Percentiles rank a stretch among this genome's conserved stretches.
phyloP scores from a whole-genome alignment of 2,797 vertebrate species.

The Argyrosomus regius region DNA sequence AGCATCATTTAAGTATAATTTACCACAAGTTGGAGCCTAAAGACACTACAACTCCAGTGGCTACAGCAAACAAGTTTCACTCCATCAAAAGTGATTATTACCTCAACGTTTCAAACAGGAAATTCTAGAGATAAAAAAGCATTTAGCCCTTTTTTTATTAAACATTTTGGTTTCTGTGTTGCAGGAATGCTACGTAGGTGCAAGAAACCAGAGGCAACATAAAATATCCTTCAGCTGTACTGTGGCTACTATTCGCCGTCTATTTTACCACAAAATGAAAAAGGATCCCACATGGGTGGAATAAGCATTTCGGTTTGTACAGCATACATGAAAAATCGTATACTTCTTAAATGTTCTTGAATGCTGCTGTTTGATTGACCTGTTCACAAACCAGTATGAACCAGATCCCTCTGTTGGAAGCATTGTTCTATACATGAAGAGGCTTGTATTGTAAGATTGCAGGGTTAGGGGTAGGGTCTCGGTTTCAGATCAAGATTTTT shows the following conservation, averaged over 20 bases:
- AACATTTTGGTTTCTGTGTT: conserved; percentile 37
- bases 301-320: background rate
- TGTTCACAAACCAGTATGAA: conserved; percentile 77
- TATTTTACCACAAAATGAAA: conserved; percentile 46
- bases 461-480: conserved; percentile 39
- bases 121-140: conserved; percentile 22
- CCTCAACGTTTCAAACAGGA: conserved; percentile 33
- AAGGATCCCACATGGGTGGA: background rate
- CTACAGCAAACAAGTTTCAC: conserved; percentile 21
- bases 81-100: conserved; percentile 15
- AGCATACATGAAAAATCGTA: background rate
- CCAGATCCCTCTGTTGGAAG: conserved; percentile 74
- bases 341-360: conserved; percentile 21
- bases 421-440: conserved; percentile 71
- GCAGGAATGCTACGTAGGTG: conserved; percentile 28
- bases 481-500: conserved; percentile 35
- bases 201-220: conserved; percentile 27
- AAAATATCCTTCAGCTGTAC: conserved; percentile 1
- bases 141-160: conserved; percentile 5
- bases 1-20: conserved; percentile 36
- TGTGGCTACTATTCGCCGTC: background rate
- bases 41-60: conserved; percentile 8
- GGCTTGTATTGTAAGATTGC: conserved; percentile 55
- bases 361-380: conserved; percentile 50
- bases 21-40: conserved; percentile 11